A percentile compares a stretch with the other conserved stretches of the same genome.
These are phyloP conservation scores for Channa striata DNA, from an alignment of 2,797 vertebrate species.

Conservation along the genomic window DNA sequence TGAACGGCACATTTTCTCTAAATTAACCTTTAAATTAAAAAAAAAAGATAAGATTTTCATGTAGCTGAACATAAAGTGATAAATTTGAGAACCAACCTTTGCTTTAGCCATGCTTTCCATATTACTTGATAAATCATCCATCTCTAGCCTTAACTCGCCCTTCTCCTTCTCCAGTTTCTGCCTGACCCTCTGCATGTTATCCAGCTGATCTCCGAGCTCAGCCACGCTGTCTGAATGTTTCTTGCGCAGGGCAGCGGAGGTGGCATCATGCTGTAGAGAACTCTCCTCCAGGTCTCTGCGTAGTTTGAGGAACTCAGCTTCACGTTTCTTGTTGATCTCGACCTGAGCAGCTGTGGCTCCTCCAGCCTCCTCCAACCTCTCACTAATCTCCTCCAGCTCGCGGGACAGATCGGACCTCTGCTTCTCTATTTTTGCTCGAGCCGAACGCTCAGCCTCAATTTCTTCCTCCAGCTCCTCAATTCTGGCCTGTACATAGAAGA, in stretches of 20 bases:
- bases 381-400: constrained; percentile 85
- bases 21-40: constrained; percentile 71
- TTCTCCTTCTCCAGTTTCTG: constrained; percentile 90
- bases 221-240: constrained; percentile 84
- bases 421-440: constrained; percentile 84
- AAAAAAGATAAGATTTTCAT: not conserved
- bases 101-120: constrained; percentile 84
- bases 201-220: constrained; percentile 85
- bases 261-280: constrained; percentile 85
- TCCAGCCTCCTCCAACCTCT: constrained; percentile 85
- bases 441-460: constrained; percentile 76
- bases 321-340: constrained; percentile 83
- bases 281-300: constrained; percentile 86
- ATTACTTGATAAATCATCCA: constrained; percentile 78
- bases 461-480: constrained; percentile 87
- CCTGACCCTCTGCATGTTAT: constrained; percentile 86
- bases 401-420: constrained; percentile 77
- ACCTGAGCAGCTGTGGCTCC: constrained; percentile 80
- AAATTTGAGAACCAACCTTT: constrained; percentile 75
- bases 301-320: constrained; percentile 85
- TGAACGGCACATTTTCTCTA: constrained; percentile 83
- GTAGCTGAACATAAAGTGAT: not conserved
- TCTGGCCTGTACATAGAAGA: constrained; percentile 70
- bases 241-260: constrained; percentile 77
- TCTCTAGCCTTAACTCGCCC: constrained; percentile 85